Percentiles rank a stretch among this genome's conserved stretches.
Conservation (phyloP, 2,888 invertebrate species). For the Himalopsyche japonica region DNA sequence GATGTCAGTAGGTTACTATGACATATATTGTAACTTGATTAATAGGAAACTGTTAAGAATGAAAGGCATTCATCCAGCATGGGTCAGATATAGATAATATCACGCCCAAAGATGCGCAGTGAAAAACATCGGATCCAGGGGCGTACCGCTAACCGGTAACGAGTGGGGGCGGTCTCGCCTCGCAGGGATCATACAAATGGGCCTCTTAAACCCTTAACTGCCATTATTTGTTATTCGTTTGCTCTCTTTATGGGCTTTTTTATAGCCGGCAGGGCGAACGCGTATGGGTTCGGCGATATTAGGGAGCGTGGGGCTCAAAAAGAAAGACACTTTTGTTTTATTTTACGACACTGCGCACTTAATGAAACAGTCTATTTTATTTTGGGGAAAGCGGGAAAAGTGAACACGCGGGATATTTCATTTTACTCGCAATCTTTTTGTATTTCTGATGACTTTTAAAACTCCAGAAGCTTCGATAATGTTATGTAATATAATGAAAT, state of each 20-base stretch:
- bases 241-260: slow-evolving; percentile 39
- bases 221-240: slow-evolving; percentile 41
- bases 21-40: too few relatives aligned
- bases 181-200: slow-evolving; percentile 40
- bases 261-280: slow-evolving; percentile 37
- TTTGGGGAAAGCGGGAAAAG: neutral
- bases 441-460: too few relatives aligned
- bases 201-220: slow-evolving; percentile 39
- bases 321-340: neutral
- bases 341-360: neutral
- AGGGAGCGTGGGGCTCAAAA: neutral
- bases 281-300: slow-evolving; percentile 34
- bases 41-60: neutral
- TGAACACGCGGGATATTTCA: neutral
- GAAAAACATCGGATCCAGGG: neutral
- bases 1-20: too few relatives aligned
- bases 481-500: too few relatives aligned
- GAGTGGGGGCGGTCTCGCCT: slow-evolving; percentile 4
- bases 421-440: too few relatives aligned
- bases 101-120: neutral
- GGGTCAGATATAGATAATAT: neutral
- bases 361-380: neutral
- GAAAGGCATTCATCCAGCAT: neutral
- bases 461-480: too few relatives aligned
- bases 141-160: neutral